Base-by-base conservation (phyloP, 2,797 vertebrate genomes). In the Rhyacichthys aspro region DNA sequence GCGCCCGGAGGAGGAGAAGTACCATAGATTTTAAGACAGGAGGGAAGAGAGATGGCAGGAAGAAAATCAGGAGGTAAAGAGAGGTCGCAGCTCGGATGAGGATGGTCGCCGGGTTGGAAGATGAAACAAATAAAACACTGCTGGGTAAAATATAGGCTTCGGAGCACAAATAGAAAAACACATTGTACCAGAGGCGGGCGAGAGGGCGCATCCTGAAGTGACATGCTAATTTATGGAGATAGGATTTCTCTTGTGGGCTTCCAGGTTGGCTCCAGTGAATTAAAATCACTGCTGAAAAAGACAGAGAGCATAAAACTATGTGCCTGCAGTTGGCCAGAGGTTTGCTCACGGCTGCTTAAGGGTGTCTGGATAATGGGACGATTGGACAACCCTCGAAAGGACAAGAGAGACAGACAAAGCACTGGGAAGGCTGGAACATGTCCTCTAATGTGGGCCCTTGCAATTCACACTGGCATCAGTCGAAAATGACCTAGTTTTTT, bases 151-250 rank as follows among this genome's bases (percentile, higher is more conserved):
- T 58, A 45, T 38, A 32, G 28, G 54, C 63, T 79, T 56, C 32
- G 23, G 5, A 47, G 60, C 2, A 37, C 39, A 54, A 45, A 72
- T 67, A 14, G 57, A 69, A 45, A 63, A 47, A 58, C 49, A 47
- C 42, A 59, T 55, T 44, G 69, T 74, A 44, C 47, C 8, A 37
- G 43, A 72, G 55, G 41, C 47, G 55, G 3, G 1, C 49, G 54
- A 73, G n/a, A n/a, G n/a, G n/a, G n/a, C n/a, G n/a, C n/a, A n/a
- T n/a, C n/a, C n/a, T n/a, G n/a, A n/a, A n/a, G n/a, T n/a, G n/a
- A n/a, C n/a, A 19, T 16, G 42, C 38, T 72, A 54, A 85, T 81
- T 79, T 78, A 83, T 76, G 68, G 56, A 72, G 74, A 81, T 72
- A 46, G 47, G 45, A 71, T 17, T 61, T 18, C 47, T 57, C 46